Percentiles rank a stretch among this genome's conserved stretches.
Evolutionary conservation across 2,113 vertebrate genomes (phyloP).

Genomic region (Aspidoscelis tigris): DNA sequence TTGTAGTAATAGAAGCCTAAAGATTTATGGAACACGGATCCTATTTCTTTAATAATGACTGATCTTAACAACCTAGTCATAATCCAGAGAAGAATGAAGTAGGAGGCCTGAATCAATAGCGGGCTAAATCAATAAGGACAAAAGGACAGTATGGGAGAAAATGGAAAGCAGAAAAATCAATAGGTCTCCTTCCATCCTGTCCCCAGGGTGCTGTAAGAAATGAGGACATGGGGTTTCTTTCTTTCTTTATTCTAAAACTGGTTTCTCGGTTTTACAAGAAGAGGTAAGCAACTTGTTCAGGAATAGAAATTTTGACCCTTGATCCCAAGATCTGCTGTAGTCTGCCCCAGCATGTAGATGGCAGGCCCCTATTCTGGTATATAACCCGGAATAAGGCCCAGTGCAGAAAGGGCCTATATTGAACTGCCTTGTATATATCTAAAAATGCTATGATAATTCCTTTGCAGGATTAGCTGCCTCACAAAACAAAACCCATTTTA

Average conservation of each 20-base stretch:
- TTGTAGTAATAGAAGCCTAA: background rate
- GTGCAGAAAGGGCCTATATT: background rate
- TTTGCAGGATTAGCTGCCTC: conserved; percentile 27
- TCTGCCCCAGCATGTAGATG: no score
- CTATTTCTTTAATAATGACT: background rate
- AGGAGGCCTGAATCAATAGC: background rate
- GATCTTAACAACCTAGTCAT: background rate
- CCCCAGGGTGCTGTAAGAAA: background rate
- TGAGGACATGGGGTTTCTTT: background rate
- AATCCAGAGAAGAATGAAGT: conserved; percentile 7
- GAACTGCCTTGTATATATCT: background rate
- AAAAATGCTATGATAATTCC: conserved; percentile 34
- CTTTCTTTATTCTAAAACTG: background rate
- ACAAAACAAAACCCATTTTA: conserved; percentile 3
- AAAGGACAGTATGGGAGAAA: conserved; percentile 13
- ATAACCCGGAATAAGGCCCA: background rate
- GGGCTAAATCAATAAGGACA: background rate
- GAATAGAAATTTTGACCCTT: background rate
- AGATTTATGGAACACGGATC: background rate
- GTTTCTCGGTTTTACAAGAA: background rate
- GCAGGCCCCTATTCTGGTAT: no score
- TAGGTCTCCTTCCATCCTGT: background rate
- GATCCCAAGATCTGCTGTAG: background rate
- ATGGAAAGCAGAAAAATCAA: background rate
- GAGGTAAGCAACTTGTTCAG: background rate